phyloP scores from a whole-genome alignment of 1,140 invertebrate genomes.

The Idris sp. region DNA sequence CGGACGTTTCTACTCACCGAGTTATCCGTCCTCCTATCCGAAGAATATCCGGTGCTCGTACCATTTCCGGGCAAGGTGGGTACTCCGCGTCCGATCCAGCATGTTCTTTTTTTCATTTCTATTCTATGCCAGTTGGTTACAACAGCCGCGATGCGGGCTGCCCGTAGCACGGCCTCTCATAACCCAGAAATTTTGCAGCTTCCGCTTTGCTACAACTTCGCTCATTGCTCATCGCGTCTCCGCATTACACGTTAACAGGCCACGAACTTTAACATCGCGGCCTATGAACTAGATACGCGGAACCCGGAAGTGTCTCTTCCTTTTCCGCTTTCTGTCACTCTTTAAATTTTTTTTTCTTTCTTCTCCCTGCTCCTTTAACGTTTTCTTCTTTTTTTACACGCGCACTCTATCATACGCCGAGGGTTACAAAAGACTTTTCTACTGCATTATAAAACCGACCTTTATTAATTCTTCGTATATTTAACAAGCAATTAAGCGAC shows the following conservation, averaged over 20 bases:
- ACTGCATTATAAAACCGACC: constrained; percentile 40
- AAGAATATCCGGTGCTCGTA: constrained; percentile 86
- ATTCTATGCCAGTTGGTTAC: constrained; percentile 22
- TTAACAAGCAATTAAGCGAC: constrained; percentile 56
- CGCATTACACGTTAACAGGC: constrained; percentile 64
- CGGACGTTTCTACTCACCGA: constrained; percentile 88
- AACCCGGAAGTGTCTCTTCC: constrained; percentile 55
- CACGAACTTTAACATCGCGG: constrained; percentile 67
- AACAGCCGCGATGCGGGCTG: constrained; percentile 46
- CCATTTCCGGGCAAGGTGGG: constrained; percentile 86
- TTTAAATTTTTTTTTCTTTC: not conserved
- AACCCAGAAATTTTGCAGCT: constrained; percentile 71
- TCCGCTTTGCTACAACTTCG: constrained; percentile 69
- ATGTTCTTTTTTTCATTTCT: constrained; percentile 40
- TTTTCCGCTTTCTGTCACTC: constrained; percentile 38
- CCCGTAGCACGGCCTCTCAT: constrained; percentile 59
- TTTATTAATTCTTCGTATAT: constrained; percentile 57
- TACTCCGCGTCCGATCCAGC: constrained; percentile 51
- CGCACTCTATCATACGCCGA: constrained; percentile 25
- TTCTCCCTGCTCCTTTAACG: constrained; percentile 7
- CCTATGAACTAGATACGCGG: constrained; percentile 44
- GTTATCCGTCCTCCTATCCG: constrained; percentile 91
- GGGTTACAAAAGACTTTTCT: constrained; percentile 42
- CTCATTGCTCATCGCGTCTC: constrained; percentile 70
- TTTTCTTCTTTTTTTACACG: not conserved